phyloP scores from a whole-genome alignment of 2,797 vertebrate species.

The Chaetophractus vellerosus region DNA sequence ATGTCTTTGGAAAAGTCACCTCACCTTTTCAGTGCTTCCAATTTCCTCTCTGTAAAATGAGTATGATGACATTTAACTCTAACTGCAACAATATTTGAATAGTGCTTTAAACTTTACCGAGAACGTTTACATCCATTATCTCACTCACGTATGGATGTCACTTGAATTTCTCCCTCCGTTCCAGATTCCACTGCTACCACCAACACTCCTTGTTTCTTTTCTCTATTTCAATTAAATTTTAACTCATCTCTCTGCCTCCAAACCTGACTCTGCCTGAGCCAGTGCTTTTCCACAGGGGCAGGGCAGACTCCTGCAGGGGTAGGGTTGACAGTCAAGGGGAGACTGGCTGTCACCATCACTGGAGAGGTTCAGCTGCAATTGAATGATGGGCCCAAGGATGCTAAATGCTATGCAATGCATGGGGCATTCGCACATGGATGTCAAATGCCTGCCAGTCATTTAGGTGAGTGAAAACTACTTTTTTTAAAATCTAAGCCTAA shows the following conservation, averaged over 20 bases:
- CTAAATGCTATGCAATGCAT: background rate
- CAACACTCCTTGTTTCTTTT: background rate
- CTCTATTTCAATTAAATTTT: conserved; percentile 59
- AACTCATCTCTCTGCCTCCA: conserved; percentile 13
- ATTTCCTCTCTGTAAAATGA: conserved; percentile 59
- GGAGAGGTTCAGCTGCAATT: background rate
- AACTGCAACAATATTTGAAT: conserved; percentile 76
- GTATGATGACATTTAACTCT: conserved; percentile 68
- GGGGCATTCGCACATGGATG: background rate
- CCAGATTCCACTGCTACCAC: background rate
- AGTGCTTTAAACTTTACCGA: conserved; percentile 71
- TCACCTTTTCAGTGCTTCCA: conserved; percentile 25
- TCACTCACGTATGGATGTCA: background rate
- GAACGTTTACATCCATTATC: conserved; percentile 55
- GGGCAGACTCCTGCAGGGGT: background rate
- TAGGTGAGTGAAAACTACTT: background rate
- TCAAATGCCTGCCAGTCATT: background rate
- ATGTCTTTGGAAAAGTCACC: conserved; percentile 73
- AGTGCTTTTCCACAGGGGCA: background rate
- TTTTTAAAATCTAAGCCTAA: background rate
- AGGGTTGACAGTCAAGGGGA: background rate
- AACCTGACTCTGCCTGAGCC: background rate
- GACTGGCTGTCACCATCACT: background rate
- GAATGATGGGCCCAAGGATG: fast-evolving
- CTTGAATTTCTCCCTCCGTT: background rate